Evolutionary conservation across 2,888 invertebrate species (phyloP), one percentile per base, ranked within the genome.

Genomic region (Endotricha flammealis): DNA sequence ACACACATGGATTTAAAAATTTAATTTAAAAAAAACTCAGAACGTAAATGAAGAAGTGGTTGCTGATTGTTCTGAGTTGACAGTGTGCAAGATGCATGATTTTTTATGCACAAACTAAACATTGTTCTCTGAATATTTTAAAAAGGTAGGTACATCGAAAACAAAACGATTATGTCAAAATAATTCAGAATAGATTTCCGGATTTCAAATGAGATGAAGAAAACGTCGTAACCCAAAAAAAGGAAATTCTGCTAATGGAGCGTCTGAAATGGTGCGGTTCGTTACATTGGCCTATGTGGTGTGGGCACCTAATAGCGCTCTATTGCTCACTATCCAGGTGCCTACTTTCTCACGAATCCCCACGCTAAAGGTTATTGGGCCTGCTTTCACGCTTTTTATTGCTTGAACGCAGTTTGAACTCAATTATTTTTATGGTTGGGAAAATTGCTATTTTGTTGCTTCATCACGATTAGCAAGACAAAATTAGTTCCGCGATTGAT

Each of bases 401-500:
- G 83, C 85, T 74, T 66, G 67, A 78, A 82, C 82, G 78, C 79
- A 80, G 81, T 85, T 85, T 83, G 80, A 82, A 85, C 85, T 83
- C 83, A 85, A 86, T 85, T 85, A 86, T 83, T 83, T 86, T 86
- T 85, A 85, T 80, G 83, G 79, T 73, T 62, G 75, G 61, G 72
- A 64, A 81, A 86, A 85, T 86, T 83, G 81, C 85, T 83, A 81
- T 83, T 81, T 86, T 82, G 83, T 82, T 86, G 85, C 83, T 72
- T 72, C 80, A 82, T 83, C 83, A 82, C 64, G 78, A 83, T 83
- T 81, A 83, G 82, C 74, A 76, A 65, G 76, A 71, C 70, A 62
- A 73, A 81, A 82, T 82, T 82, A 78, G 80, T 76, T 80, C 59
- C 52, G 65, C 64, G 66, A 79, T 78, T 80, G 78, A 78, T 79